phyloP scores from a whole-genome alignment of 2,113 vertebrate genomes.

The Pseudonaja textilis region DNA sequence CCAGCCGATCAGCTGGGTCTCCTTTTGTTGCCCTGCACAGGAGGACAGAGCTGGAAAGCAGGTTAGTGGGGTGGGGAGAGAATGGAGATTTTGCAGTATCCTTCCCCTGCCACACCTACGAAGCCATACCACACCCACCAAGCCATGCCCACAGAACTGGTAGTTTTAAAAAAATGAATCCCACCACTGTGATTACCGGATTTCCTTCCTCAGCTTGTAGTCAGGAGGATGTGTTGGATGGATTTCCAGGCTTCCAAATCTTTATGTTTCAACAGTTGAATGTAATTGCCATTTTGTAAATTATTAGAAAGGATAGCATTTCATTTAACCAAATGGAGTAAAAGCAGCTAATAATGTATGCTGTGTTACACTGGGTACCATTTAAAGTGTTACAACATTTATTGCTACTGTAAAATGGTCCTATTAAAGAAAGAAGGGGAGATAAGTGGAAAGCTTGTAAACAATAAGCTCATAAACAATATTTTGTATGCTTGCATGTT shows the following conservation, averaged over 20 bases:
- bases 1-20: too few species aligned
- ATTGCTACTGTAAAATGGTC: not conserved
- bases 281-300: not conserved
- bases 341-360: not conserved
- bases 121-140: too few species aligned
- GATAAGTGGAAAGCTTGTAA: not conserved
- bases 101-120: too few species aligned
- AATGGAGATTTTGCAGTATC: too few species aligned
- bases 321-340: not conserved
- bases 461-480: not conserved
- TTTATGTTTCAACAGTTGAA: not conserved
- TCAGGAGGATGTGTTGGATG: not conserved
- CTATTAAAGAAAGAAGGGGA: not conserved
- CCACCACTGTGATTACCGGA: not conserved
- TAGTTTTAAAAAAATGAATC: too few species aligned
- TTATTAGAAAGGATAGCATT: not conserved
- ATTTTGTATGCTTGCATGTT: not conserved
- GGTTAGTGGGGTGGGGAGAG: too few species aligned
- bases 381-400: not conserved
- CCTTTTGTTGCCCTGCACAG: too few species aligned
- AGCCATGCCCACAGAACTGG: too few species aligned
- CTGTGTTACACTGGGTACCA: not conserved
- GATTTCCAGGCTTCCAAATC: not conserved
- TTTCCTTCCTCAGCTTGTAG: not conserved
- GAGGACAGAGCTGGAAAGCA: too few species aligned